These are phyloP conservation scores for Notarius lentiginosus DNA, from an alignment of 2,113 vertebrate species.

Conservation along the genomic window DNA sequence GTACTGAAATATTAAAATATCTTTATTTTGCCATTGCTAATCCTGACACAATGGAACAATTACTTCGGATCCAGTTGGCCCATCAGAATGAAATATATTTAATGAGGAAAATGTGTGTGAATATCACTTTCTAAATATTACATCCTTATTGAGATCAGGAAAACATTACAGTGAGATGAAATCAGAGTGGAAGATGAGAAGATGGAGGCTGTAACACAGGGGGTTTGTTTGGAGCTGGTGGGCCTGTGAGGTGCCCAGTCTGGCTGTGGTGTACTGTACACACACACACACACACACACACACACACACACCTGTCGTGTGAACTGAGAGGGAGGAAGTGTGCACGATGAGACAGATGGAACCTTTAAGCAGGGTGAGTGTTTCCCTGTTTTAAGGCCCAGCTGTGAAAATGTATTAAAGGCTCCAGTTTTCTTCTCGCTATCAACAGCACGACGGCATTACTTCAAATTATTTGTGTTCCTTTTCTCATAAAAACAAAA, in stretches of 20 bases:
- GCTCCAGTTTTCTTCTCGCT: neutral
- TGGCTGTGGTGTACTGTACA: conserved; percentile 24
- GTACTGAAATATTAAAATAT: too few species aligned
- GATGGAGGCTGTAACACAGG: neutral
- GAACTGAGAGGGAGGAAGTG: conserved; percentile 11
- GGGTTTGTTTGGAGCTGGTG: conserved; percentile 15
- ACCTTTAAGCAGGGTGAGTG: conserved; percentile 61
- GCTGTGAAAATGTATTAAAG: conserved; percentile 47
- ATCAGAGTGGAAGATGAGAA: neutral
- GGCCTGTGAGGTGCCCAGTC: conserved; percentile 30
- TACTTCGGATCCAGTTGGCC: neutral
- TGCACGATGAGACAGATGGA: conserved; percentile 61
- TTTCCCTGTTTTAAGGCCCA: conserved; percentile 36
- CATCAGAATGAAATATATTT: too few species aligned
- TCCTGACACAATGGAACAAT: neutral
- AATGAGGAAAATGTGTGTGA: neutral
- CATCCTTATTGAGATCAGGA: neutral
- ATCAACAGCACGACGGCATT: neutral
- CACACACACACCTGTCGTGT: conserved; percentile 37
- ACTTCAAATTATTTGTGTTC: neutral
- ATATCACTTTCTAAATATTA: neutral
- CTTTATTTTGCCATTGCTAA: neutral
- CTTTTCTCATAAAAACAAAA: neutral
- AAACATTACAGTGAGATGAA: neutral
- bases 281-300: conserved; percentile 24